Conservation (phyloP, 2,888 invertebrate genomes). For the Therioaphis trifolii region DNA sequence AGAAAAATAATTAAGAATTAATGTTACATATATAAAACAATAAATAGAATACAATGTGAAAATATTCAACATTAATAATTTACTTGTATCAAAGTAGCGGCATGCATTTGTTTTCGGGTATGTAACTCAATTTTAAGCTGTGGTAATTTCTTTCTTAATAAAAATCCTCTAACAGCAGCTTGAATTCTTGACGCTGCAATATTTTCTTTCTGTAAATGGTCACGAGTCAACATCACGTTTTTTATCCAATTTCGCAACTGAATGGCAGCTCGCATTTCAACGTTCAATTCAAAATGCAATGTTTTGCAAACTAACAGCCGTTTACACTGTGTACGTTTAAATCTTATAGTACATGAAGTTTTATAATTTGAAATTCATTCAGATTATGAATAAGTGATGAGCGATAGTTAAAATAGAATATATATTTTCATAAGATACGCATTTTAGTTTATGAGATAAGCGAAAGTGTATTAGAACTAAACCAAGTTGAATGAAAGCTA, state of each 20-base stretch:
- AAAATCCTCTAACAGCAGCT: conserved; percentile 35
- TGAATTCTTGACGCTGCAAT: conserved; percentile 37
- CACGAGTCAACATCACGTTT: conserved; percentile 35
- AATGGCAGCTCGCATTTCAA: conserved; percentile 52
- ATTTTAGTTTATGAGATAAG: neutral
- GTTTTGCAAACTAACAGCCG: conserved; percentile 36
- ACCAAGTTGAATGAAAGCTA: neutral
- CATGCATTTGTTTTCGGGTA: conserved; percentile 5
- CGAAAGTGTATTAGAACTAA: neutral
- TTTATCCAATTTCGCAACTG: conserved; percentile 39
- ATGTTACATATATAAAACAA: neutral
- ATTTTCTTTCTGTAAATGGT: conserved; percentile 51
- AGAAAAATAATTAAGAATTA: neutral
- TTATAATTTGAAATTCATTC: neutral
- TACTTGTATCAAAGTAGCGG: conserved; percentile 49
- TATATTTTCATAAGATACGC: too few species aligned
- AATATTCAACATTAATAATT: neutral
- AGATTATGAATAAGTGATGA: neutral
- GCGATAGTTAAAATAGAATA: neutral
- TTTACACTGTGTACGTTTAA: conserved; percentile 36
- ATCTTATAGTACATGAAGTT: neutral
- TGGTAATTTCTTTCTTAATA: conserved; percentile 47
- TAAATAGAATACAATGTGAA: neutral
- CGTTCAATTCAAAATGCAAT: conserved; percentile 32
- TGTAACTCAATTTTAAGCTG: conserved; percentile 27